Conservation (phyloP, 2,888 invertebrate genomes). For the Cinara cedri region DNA sequence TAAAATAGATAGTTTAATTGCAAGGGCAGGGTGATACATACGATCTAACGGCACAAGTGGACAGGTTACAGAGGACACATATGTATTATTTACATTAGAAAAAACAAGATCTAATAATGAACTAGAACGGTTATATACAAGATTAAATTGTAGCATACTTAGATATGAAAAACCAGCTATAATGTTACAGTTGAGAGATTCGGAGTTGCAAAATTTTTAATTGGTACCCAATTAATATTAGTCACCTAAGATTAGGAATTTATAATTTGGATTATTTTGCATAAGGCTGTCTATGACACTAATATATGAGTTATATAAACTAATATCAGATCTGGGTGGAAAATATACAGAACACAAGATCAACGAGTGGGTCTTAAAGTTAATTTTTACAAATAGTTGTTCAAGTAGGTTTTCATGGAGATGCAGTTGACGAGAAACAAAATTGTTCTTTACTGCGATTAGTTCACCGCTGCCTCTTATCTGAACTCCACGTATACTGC, state of each 20-base stretch:
- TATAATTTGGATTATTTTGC: no score
- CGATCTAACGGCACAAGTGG: no score
- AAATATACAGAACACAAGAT: background rate
- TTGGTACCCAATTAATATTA: no score
- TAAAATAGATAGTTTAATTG: no score
- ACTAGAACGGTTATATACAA: background rate
- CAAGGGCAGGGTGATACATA: no score
- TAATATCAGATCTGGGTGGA: background rate
- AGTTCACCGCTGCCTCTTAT: background rate
- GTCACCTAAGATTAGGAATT: no score
- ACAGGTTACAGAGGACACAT: no score
- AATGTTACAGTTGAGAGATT: background rate
- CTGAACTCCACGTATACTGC: background rate
- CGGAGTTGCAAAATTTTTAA: no score
- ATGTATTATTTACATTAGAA: no score
- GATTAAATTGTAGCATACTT: background rate
- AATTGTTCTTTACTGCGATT: background rate
- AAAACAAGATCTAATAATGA: background rate
- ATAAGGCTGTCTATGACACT: no score
- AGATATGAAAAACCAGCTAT: background rate
- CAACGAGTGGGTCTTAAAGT: background rate
- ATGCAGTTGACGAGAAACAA: background rate
- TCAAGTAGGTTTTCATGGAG: background rate
- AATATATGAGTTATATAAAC: background rate
- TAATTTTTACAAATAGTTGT: conserved; percentile 24